Conservation (phyloP, 2,797 vertebrate species). For the Menidia menidia region DNA sequence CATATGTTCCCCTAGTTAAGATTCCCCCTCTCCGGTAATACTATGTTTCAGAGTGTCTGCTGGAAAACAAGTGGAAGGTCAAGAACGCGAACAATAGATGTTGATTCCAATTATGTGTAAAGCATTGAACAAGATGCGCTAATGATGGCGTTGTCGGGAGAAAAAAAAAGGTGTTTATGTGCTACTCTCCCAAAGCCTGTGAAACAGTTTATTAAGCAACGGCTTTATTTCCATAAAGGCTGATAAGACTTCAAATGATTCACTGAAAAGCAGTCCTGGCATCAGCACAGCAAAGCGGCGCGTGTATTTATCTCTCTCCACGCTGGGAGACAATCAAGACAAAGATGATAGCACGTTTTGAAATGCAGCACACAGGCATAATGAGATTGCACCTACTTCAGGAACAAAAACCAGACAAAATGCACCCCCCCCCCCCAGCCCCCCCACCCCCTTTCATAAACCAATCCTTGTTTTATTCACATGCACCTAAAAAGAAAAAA, state of each 20-base stretch:
- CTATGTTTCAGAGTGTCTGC: conserved; percentile 78
- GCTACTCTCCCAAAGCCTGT: conserved; percentile 72
- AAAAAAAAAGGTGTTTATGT: conserved; percentile 75
- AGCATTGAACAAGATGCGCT: conserved; percentile 81
- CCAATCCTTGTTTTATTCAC: conserved; percentile 72
- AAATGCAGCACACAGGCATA: conserved; percentile 71
- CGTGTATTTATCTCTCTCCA: conserved; percentile 71
- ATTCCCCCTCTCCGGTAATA: conserved; percentile 74
- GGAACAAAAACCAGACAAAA: conserved; percentile 77
- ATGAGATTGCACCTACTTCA: conserved; percentile 76
- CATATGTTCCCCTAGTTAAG: conserved; percentile 78
- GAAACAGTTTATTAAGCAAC: conserved; percentile 78
- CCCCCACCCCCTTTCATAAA: conserved; percentile 38
- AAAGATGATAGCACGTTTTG: conserved; percentile 73
- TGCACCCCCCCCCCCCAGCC: conserved; percentile 11
- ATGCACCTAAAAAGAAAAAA: conserved; percentile 54
- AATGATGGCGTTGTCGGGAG: conserved; percentile 79
- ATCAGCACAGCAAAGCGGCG: conserved; percentile 58
- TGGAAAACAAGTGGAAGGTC: conserved; percentile 82
- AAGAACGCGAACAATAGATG: conserved; percentile 80
- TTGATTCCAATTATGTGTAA: conserved; percentile 85
- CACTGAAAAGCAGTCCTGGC: conserved; percentile 69
- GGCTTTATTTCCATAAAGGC: conserved; percentile 80
- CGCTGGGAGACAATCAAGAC: conserved; percentile 76
- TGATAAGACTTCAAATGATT: conserved; percentile 82